These are phyloP conservation scores for Chloropsis cyanopogon DNA, from an alignment of 2,113 vertebrate genomes.

Conservation along the genomic window DNA sequence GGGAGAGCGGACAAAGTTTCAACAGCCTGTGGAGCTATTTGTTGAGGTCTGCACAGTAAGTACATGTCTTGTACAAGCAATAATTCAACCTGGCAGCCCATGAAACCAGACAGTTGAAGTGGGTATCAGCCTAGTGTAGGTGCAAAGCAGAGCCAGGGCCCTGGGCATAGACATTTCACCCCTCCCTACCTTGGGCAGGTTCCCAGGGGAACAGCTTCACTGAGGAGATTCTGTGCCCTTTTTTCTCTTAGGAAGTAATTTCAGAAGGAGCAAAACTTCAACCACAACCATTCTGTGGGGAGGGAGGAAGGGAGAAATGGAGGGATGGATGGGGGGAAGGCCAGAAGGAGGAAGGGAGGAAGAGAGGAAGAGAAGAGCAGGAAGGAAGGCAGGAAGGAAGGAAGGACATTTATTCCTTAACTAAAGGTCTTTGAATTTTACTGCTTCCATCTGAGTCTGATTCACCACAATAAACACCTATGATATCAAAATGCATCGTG, in stretches of 20 bases:
- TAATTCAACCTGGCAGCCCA: background rate
- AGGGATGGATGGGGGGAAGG: background rate
- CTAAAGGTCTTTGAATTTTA: background rate
- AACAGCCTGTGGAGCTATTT: background rate
- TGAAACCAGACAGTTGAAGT: background rate
- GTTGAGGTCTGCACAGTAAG: background rate
- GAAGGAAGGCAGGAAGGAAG: background rate
- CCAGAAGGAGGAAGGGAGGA: too few species aligned
- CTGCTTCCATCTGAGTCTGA: background rate
- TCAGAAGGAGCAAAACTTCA: background rate
- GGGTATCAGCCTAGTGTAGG: background rate
- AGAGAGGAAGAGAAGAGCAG: background rate
- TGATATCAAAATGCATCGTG: background rate
- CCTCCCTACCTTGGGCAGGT: background rate
- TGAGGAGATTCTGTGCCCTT: background rate
- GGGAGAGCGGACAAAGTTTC: background rate
- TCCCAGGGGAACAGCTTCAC: background rate
- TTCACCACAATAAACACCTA: background rate
- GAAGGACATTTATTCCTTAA: background rate
- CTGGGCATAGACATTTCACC: background rate
- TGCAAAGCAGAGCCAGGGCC: background rate
- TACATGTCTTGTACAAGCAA: background rate
- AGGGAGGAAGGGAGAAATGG: background rate
- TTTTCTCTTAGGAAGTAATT: background rate
- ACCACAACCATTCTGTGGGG: background rate